These are phyloP conservation scores for Danaus plexippus DNA, from an alignment of 1,140 invertebrate genomes.

Conservation along the genomic window DNA sequence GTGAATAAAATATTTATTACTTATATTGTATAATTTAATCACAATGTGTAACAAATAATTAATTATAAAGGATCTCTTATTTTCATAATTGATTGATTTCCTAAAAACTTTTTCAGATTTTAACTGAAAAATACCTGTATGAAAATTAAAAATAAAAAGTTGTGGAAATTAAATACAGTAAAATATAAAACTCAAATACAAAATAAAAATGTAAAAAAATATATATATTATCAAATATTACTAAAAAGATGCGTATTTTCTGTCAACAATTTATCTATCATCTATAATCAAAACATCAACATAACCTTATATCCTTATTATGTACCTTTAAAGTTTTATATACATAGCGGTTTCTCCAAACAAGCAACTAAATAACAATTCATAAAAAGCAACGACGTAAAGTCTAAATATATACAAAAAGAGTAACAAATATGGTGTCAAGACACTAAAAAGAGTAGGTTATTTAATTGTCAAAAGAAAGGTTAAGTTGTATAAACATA, in stretches of 20 bases:
- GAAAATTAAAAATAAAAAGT: not conserved
- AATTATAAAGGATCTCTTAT: not conserved
- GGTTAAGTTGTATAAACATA: conserved; percentile 35
- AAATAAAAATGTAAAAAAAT: too few relatives aligned
- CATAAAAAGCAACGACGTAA: not conserved
- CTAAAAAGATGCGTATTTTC: conserved; percentile 7
- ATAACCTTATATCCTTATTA: conserved; percentile 51
- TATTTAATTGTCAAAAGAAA: conserved; percentile 59
- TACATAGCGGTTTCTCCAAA: not conserved
- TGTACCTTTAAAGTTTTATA: not conserved
- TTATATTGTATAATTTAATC: too few relatives aligned
- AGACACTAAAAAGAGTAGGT: conserved; percentile 46
- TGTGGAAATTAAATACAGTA: not conserved
- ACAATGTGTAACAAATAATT: too few relatives aligned
- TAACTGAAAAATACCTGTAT: not conserved
- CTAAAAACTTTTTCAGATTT: not conserved
- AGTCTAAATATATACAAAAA: conserved; percentile 32
- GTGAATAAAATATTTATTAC: not conserved
- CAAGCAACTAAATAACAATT: not conserved
- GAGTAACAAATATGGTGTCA: conserved; percentile 65
- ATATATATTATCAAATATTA: not conserved
- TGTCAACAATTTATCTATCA: conserved; percentile 40
- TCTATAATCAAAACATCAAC: conserved; percentile 66
- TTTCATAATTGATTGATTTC: conserved; percentile 2
- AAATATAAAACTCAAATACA: not conserved